Evolutionary conservation across 2,797 vertebrate species (phyloP).

Genomic region (Buceros bicornis): DNA sequence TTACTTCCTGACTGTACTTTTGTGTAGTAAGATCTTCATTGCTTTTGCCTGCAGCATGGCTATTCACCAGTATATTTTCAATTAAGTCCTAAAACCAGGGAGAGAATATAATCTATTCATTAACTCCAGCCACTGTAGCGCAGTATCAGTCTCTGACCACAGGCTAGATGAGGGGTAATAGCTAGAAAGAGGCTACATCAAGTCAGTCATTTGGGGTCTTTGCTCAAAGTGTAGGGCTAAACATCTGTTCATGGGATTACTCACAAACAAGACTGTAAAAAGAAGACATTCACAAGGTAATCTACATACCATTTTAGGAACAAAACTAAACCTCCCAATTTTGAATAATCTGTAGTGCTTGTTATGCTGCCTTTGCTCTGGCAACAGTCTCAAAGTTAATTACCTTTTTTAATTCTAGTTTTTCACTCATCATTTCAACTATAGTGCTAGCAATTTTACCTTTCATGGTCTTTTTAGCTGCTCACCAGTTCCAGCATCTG

Average conservation of each 20-base stretch:
- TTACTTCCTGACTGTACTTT: neutral
- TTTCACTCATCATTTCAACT: constrained; percentile 32
- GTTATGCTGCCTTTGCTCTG: constrained; percentile 8
- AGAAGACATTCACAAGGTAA: constrained; percentile 32
- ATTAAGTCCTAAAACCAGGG: neutral
- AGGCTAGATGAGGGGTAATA: neutral
- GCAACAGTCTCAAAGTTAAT: constrained; percentile 39
- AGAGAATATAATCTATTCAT: neutral
- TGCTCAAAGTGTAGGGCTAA: neutral
- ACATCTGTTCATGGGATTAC: neutral
- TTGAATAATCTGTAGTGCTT: constrained; percentile 10
- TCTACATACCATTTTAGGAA: neutral
- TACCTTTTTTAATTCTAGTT: constrained; percentile 13
- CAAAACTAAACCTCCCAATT: constrained; percentile 16
- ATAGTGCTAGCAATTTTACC: neutral
- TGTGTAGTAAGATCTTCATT: neutral
- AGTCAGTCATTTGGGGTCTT: neutral
- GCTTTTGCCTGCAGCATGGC: constrained; percentile 2
- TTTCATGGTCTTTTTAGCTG: constrained; percentile 35
- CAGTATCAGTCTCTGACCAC: neutral
- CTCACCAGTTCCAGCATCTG: neutral
- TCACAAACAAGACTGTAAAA: constrained; percentile 26
- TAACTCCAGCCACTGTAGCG: neutral
- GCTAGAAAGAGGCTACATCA: neutral
- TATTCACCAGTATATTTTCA: neutral